Percentiles rank a stretch among this genome's conserved stretches.
These are phyloP conservation scores for Pseudococcus jackbeardsleyi DNA, from an alignment of 2,888 invertebrate genomes.

Conservation along the genomic window DNA sequence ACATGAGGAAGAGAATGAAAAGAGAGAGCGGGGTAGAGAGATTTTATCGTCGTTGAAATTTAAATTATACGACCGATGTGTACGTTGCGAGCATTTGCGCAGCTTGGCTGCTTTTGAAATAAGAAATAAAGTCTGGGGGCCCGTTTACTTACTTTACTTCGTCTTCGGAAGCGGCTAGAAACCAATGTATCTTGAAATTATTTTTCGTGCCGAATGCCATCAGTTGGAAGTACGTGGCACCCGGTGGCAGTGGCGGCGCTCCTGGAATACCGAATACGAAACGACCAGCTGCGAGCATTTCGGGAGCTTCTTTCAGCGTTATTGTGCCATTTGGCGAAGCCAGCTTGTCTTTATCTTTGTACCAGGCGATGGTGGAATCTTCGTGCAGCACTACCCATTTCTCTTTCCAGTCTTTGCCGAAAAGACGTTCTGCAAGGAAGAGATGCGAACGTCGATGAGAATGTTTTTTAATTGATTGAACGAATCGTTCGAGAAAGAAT, in stretches of 20 bases:
- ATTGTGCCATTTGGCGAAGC: conserved; percentile 72
- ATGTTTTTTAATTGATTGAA: no score
- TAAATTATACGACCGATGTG: not conserved
- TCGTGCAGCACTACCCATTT: conserved; percentile 88
- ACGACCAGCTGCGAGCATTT: conserved; percentile 84
- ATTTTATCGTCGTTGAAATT: not conserved
- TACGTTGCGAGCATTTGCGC: not conserved
- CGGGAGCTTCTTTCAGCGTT: conserved; percentile 83
- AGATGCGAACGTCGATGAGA: not conserved
- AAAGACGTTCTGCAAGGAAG: conserved; percentile 77
- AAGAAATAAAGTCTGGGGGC: no score
- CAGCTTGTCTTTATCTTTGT: conserved; percentile 76
- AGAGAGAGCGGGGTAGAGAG: not conserved
- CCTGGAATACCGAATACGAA: conserved; percentile 85
- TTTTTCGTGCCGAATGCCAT: conserved; percentile 82
- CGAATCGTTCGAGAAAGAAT: no score
- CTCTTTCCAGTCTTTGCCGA: conserved; percentile 86
- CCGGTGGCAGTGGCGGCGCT: conserved; percentile 79
- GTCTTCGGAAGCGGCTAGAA: conserved; percentile 82
- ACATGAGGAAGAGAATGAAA: not conserved
- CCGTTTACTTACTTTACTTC: conserved; percentile 83
- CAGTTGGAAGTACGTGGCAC: conserved; percentile 80
- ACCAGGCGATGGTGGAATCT: conserved; percentile 90
- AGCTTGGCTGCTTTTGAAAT: not conserved
- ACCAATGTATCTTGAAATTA: conserved; percentile 83